Evolutionary conservation across 2,888 invertebrate species (phyloP).

Genomic region (Aphodius sticticus): DNA sequence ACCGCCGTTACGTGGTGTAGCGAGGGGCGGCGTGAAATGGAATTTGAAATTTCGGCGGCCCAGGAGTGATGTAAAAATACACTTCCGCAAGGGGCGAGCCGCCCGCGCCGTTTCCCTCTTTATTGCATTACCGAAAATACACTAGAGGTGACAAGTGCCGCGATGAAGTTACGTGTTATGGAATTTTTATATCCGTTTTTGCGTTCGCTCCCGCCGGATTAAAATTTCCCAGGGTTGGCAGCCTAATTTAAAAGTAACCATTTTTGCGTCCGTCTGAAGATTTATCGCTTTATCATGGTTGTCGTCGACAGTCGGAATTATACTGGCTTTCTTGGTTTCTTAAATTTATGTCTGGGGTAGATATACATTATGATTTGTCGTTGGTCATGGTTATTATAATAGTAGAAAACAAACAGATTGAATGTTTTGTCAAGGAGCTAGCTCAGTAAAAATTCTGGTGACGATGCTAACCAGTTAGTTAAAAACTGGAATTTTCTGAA

Average conservation of each 20-base stretch:
- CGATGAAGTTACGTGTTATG: constrained; percentile 60
- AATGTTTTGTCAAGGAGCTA: too few species aligned
- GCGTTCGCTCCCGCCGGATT: constrained; percentile 58
- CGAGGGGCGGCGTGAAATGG: constrained; percentile 53
- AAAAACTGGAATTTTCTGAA: too few species aligned
- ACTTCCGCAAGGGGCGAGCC: constrained; percentile 56
- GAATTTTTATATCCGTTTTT: constrained; percentile 61
- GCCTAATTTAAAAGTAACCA: constrained; percentile 57
- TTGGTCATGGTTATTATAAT: too few species aligned
- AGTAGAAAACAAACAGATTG: too few species aligned
- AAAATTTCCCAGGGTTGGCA: constrained; percentile 58
- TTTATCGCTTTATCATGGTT: neutral
- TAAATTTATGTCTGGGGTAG: neutral
- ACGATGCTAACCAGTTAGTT: too few species aligned
- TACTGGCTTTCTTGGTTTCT: neutral
- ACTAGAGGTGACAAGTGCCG: constrained; percentile 59
- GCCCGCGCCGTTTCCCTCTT: constrained; percentile 52
- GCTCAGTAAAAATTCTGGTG: too few species aligned
- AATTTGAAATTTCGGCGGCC: constrained; percentile 62
- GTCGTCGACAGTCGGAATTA: neutral
- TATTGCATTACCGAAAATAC: constrained; percentile 60
- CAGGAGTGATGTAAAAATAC: constrained; percentile 63
- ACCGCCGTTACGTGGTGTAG: constrained; percentile 34
- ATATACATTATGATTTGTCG: too few species aligned
- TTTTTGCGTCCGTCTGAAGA: constrained; percentile 24